These are phyloP conservation scores for Hippoglossus hippoglossus DNA, from an alignment of 2,797 vertebrate genomes.

Conservation along the genomic window DNA sequence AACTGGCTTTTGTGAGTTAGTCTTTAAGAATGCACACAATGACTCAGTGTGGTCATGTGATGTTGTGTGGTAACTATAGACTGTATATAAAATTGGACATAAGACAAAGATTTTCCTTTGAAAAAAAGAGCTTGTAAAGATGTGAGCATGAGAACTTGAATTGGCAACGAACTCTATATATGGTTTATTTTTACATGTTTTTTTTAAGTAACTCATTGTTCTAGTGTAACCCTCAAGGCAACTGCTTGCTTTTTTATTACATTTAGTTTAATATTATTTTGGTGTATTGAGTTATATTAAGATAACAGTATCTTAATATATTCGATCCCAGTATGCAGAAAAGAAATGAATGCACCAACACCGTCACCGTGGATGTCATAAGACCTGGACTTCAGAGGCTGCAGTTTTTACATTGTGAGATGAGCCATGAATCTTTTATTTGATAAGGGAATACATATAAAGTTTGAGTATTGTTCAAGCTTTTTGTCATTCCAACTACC, in stretches of 20 bases:
- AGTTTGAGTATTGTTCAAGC: conserved; percentile 1
- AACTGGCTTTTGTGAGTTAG: too few species aligned
- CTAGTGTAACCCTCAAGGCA: background rate
- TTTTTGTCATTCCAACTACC: conserved; percentile 7
- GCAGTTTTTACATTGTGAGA: conserved; percentile 6
- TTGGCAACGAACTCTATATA: too few species aligned
- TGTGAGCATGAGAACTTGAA: too few species aligned
- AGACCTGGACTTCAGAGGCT: conserved; percentile 1
- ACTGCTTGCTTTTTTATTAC: background rate
- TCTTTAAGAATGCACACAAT: too few species aligned
- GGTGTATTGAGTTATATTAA: background rate
- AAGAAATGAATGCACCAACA: background rate
- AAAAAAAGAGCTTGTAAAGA: too few species aligned
- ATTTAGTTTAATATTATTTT: too few species aligned
- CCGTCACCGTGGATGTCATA: background rate
- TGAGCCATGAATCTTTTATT: conserved; percentile 35
- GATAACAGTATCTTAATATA: background rate
- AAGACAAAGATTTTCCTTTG: too few species aligned
- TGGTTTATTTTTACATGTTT: too few species aligned
- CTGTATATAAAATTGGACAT: too few species aligned
- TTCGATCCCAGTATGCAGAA: background rate
- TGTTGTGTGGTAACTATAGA: too few species aligned
- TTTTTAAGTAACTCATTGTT: too few species aligned
- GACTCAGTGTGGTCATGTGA: too few species aligned
- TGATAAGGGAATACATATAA: conserved; percentile 2